Percentiles rank a stretch among this genome's conserved stretches.
Conservation (phyloP, 2,113 vertebrate species). For the Psephotus haematonotus region DNA sequence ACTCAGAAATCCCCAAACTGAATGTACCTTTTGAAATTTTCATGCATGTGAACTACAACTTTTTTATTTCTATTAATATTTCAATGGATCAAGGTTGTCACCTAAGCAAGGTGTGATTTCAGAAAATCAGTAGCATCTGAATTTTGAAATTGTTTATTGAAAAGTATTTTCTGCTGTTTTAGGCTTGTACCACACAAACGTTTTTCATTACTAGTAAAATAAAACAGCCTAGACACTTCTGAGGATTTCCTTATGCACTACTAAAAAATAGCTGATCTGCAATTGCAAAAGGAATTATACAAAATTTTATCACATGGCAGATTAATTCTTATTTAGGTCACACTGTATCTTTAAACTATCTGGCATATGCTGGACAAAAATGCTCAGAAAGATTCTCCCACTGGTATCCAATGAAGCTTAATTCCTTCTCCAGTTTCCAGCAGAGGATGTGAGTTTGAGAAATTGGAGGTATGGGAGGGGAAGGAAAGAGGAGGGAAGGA, state of each 20-base stretch:
- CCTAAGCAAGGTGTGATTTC: neutral
- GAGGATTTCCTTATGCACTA: neutral
- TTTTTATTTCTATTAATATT: neutral
- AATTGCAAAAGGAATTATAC: neutral
- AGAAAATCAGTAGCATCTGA: neutral
- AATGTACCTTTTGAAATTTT: neutral
- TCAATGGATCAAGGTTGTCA: neutral
- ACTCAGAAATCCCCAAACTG: neutral
- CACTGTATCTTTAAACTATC: neutral
- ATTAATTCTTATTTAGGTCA: neutral
- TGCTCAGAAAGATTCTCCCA: neutral
- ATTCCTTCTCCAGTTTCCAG: neutral
- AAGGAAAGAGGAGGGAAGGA: neutral
- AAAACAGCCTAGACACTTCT: neutral
- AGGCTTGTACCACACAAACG: neutral
- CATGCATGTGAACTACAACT: neutral
- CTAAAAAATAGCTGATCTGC: neutral
- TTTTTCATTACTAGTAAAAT: neutral
- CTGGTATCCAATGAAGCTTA: neutral
- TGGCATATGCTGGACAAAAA: accelerated
- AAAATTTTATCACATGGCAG: neutral
- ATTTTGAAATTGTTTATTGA: neutral
- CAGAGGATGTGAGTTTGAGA: neutral
- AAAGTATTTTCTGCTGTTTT: neutral
- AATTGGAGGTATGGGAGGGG: neutral